Conservation (phyloP, 2,797 vertebrate genomes). For the Cetoscarus ocellatus region DNA sequence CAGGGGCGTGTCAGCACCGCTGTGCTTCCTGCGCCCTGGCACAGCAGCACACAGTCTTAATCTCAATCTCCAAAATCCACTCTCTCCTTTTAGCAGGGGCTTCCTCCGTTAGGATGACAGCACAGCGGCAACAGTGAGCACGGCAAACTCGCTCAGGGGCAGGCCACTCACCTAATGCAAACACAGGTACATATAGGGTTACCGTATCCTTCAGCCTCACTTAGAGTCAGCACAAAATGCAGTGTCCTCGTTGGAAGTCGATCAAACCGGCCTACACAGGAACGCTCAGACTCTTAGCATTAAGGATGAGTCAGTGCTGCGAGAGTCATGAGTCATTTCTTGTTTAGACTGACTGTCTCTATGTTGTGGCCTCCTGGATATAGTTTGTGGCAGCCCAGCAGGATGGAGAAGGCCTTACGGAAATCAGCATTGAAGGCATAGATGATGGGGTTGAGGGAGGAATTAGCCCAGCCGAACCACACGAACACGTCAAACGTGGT, state of each 20-base stretch:
- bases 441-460: slow-evolving; percentile 98
- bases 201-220: slow-evolving; percentile 52
- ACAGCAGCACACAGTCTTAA: slow-evolving; percentile 84
- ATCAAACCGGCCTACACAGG: slow-evolving; percentile 57
- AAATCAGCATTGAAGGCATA: slow-evolving; percentile 99
- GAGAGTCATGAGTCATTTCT: slow-evolving; percentile 87
- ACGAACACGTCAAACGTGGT: slow-evolving; percentile 97
- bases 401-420: slow-evolving; percentile 95
- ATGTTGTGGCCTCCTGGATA: slow-evolving; percentile 91
- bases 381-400: slow-evolving; percentile 95
- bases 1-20: slow-evolving; percentile 87
- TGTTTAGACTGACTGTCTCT: slow-evolving; percentile 95
- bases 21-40: slow-evolving; percentile 87
- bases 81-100: slow-evolving; percentile 81
- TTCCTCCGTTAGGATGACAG: slow-evolving; percentile 60
- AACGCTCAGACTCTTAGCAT: slow-evolving; percentile 63
- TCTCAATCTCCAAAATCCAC: slow-evolving; percentile 77
- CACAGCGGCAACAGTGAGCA: slow-evolving; percentile 18
- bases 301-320: slow-evolving; percentile 72
- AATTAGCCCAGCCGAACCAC: slow-evolving; percentile 99
- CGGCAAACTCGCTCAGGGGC: slow-evolving; percentile 25
- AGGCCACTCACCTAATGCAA: slow-evolving; percentile 38
- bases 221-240: slow-evolving; percentile 43
- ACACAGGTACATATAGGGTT: slow-evolving; percentile 49
- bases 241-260: slow-evolving; percentile 41